These are phyloP conservation scores for Alsophila aescularia DNA, from an alignment of 2,888 invertebrate genomes.

Conservation along the genomic window DNA sequence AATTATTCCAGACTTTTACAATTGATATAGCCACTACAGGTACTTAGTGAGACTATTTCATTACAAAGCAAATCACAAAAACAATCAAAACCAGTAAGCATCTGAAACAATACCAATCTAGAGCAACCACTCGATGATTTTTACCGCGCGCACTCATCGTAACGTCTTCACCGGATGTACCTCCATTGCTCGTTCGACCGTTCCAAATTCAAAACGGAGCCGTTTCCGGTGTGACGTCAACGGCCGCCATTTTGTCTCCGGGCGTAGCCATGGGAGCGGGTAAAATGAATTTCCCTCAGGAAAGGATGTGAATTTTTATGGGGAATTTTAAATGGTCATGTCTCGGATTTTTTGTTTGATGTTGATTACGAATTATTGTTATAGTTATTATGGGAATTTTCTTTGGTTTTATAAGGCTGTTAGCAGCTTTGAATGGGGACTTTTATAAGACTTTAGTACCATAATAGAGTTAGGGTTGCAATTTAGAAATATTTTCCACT, in stretches of 20 bases:
- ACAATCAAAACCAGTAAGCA: conserved; percentile 28
- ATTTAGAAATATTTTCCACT: too few species aligned
- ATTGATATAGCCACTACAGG: too few species aligned
- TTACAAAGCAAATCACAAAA: neutral
- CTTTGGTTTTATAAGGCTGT: neutral
- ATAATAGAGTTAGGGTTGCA: neutral
- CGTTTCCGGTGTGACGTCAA: conserved; percentile 82
- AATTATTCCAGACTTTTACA: too few species aligned
- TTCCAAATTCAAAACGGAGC: conserved; percentile 84
- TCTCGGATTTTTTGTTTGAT: conserved; percentile 23
- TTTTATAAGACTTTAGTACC: neutral
- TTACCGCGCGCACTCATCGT: conserved; percentile 70
- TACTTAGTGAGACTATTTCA: neutral
- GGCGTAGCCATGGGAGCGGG: conserved; percentile 70
- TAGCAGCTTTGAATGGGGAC: neutral
- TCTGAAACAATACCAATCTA: conserved; percentile 37
- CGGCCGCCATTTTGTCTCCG: conserved; percentile 70
- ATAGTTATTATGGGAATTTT: neutral
- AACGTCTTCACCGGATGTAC: conserved; percentile 84
- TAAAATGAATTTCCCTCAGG: conserved; percentile 74
- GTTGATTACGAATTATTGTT: conserved; percentile 10
- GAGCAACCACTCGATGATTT: conserved; percentile 29
- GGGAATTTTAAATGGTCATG: conserved; percentile 37
- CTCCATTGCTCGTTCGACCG: conserved; percentile 84
- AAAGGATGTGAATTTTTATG: conserved; percentile 58